Evolutionary conservation across 2,113 vertebrate genomes (phyloP), one percentile per base, ranked within the genome.

Genomic region (Hiodon alosoides): DNA sequence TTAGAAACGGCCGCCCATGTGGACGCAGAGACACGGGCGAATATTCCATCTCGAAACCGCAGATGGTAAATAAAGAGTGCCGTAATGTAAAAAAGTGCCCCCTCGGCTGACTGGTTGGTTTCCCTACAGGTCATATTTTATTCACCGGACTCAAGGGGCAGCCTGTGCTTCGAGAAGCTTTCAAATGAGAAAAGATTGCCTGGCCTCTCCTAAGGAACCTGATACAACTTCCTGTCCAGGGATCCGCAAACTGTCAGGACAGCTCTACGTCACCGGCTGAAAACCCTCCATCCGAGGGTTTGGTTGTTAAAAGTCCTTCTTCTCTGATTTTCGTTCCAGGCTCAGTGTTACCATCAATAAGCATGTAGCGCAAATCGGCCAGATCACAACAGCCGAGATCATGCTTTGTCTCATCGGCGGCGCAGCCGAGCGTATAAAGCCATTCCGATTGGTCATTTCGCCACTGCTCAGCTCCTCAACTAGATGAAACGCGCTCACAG

Each of bases 141-240:
- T 74, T 74, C 62, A 74, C 10, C 52, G 66, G 62, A 64, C 62
- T 67, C 61, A 52, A 46, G 72, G 72, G 72, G n/a, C 54, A 74
- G 14, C 53, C 72, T 64, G 59, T 62, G n/a, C 48, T 62, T 8
- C 50, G 14, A 74, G 62, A 55, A 74, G 61, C n/a, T 9, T 61
- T 74, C 65, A 74, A 74, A 74, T 74, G 65, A 74, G 59, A 52
- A 31, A 16, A 48, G 61, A 65, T 9, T n/a, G 61, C 17, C 72
- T 16, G 5, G 60, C 51, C 31, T 50, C 61, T 57, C 31, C 52
- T 46, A 66, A 66, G 72, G 52, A 66, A 67, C 16, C 61, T 17
- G 59, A 51, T 13, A n/a, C n/a, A 53, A 54, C n/a, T 17, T 55
- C 51, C 50, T 31, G 46, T 52, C 14, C 6, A 54, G 72, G 61